phyloP scores from a whole-genome alignment of 1,140 invertebrate genomes.

The Pogonognathellus flavescens region DNA sequence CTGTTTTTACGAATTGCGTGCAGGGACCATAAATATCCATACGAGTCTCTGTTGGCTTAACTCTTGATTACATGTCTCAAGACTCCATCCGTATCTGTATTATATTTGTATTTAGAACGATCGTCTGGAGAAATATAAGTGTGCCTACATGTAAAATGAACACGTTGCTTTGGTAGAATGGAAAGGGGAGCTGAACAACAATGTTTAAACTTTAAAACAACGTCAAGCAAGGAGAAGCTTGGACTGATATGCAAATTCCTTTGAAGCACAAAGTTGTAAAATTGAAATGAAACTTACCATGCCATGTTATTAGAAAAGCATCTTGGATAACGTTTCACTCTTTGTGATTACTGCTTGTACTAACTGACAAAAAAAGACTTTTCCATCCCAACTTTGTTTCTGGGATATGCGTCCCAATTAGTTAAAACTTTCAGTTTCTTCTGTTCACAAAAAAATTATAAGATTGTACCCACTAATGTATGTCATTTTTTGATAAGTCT shows the following conservation, averaged over 20 bases:
- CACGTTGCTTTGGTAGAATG: background rate
- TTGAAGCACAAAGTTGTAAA: conserved; percentile 36
- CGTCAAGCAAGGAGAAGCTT: background rate
- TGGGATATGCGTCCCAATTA: background rate
- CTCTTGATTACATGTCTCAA: conserved; percentile 43
- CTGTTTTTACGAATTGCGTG: background rate
- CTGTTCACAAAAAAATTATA: too few relatives aligned
- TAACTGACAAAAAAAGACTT: conserved; percentile 8
- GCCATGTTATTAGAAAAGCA: conserved; percentile 36
- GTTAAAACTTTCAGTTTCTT: background rate
- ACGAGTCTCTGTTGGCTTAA: conserved; percentile 32
- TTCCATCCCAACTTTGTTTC: background rate
- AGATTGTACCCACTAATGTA: too few relatives aligned
- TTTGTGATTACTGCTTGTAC: background rate
- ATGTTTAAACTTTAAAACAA: conserved; percentile 11
- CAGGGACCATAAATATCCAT: conserved; percentile 44
- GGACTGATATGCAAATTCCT: conserved; percentile 32
- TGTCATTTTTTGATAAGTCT: too few relatives aligned
- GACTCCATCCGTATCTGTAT: background rate
- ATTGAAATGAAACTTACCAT: conserved; percentile 36
- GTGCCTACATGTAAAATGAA: conserved; percentile 10
- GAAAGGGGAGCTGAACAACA: background rate
- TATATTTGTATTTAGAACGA: conserved; percentile 36
- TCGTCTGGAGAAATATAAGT: conserved; percentile 38
- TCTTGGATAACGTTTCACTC: conserved; percentile 25